Percentiles rank a stretch among this genome's conserved stretches.
Evolutionary conservation across 2,888 invertebrate species (phyloP).

Genomic region (Oscheius sp.): DNA sequence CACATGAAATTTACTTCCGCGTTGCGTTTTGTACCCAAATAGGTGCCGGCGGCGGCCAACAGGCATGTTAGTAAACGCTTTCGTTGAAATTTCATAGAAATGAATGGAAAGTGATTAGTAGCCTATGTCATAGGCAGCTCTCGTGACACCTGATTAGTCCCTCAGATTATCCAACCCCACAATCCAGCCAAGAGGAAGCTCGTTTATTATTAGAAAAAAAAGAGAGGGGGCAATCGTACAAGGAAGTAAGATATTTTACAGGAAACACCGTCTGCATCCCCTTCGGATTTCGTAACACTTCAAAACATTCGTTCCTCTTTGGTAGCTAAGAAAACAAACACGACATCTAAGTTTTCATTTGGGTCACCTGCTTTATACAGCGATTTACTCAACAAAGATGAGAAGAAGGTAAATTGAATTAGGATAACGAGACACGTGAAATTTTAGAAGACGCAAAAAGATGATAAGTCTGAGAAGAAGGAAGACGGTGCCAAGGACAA

Average conservation of each 20-base stretch:
- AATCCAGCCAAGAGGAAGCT: background rate
- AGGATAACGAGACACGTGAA: background rate
- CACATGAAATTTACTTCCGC: slow-evolving; percentile 13
- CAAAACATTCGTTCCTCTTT: slow-evolving; percentile 69
- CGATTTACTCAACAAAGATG: slow-evolving; percentile 59
- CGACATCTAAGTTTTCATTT: slow-evolving; percentile 68
- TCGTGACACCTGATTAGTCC: background rate
- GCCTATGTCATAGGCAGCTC: background rate
- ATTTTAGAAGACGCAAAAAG: slow-evolving; percentile 40
- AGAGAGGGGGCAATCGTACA: too few species aligned
- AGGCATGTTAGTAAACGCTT: background rate
- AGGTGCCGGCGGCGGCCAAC: background rate
- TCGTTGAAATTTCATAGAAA: background rate
- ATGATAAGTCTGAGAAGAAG: slow-evolving; percentile 36
- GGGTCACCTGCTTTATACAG: slow-evolving; percentile 60
- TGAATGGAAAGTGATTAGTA: background rate
- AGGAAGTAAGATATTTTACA: slow-evolving; percentile 31
- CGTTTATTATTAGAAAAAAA: too few species aligned
- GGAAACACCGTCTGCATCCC: slow-evolving; percentile 42
- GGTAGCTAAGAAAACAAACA: slow-evolving; percentile 70
- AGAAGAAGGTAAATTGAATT: slow-evolving; percentile 24
- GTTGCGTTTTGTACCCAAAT: slow-evolving; percentile 1
- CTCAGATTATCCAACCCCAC: background rate
- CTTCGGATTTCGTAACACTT: slow-evolving; percentile 69
- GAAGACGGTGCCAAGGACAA: slow-evolving; percentile 41